Evolutionary conservation across 2,797 vertebrate species (phyloP).

Genomic region (Lagorchestes hirsutus): DNA sequence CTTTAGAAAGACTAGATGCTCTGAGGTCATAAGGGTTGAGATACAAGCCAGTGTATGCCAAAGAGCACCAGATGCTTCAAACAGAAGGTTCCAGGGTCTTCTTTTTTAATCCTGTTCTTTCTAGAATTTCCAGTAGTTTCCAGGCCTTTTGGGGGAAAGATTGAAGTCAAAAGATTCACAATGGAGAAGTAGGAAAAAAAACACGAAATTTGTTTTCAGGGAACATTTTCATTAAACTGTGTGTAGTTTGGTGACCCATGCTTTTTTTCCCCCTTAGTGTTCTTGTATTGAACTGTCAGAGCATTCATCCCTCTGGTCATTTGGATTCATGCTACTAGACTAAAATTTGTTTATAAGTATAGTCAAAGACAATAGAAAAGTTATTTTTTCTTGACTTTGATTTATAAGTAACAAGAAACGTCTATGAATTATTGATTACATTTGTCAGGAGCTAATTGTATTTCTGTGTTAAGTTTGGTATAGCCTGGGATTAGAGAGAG

Average conservation of each 20-base stretch:
- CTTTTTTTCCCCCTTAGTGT: not conserved
- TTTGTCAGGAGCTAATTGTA: not conserved
- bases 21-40: not conserved
- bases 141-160: constrained; percentile 18
- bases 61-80: not conserved
- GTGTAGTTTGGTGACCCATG: not conserved
- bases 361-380: not conserved
- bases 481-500: not conserved
- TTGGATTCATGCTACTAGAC: not conserved
- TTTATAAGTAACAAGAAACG: not conserved
- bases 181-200: not conserved
- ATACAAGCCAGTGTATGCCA: not conserved
- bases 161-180: not conserved
- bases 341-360: not conserved
- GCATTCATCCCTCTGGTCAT: not conserved
- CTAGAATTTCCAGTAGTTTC: constrained; percentile 1
- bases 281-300: not conserved
- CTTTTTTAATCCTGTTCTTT: not conserved
- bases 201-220: not conserved
- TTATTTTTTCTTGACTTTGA: not conserved
- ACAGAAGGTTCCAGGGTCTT: not conserved
- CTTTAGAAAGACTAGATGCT: not conserved
- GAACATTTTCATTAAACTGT: not conserved
- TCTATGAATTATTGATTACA: not conserved
- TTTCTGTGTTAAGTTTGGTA: not conserved